Evolutionary conservation across 2,888 invertebrate species (phyloP), one percentile per base, ranked within the genome.

Genomic region (Ernsta delagoae): DNA sequence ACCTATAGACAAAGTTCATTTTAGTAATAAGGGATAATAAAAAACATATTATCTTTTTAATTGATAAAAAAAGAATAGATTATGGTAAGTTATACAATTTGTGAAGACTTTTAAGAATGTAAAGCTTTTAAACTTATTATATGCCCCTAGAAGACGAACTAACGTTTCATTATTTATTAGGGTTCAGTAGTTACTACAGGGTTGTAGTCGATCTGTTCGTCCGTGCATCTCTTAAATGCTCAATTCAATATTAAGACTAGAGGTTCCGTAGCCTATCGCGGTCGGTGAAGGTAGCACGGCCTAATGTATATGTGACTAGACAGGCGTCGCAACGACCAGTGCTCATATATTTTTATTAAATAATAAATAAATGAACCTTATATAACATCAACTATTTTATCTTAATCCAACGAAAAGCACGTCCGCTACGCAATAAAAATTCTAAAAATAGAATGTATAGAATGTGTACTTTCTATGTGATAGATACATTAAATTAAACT

Each of bases 191-290:
- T 82, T 82, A 86, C 79, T 82, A 86, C 90, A 89, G 89, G 88
- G 90, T 88, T 85, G 83, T 84, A 84, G 88, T 88, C 83, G 86
- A 87, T 90, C 85, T 88, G 90, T 89, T 87, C 89, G 88, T 90
- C 89, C 91, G 87, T 89, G 88, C 89, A 88, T 87, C 83, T 88
- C 82, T 83, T 83, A 84, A 86, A 87, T 90, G 91, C 90, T 91
- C 91, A 92, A 92, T 90, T 90, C 85, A 88, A 79, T 85, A 81
- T 83, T 88, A 89, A 88, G 85, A 84, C 79, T 89, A 85, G 82
- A 78, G 73, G 82, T 81, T 82, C 81, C 80, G 78, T 83, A 84
- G 84, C 80, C 81, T 81, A 81, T 81, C 85, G 85, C 83, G 80
- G 80, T 81, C 81, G 85, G 83, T 84, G 79, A 83, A 79, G 76